Evolutionary conservation across 2,888 invertebrate genomes (phyloP), one percentile per base, ranked within the genome.

Genomic region (Callyntrura guangdongensis): DNA sequence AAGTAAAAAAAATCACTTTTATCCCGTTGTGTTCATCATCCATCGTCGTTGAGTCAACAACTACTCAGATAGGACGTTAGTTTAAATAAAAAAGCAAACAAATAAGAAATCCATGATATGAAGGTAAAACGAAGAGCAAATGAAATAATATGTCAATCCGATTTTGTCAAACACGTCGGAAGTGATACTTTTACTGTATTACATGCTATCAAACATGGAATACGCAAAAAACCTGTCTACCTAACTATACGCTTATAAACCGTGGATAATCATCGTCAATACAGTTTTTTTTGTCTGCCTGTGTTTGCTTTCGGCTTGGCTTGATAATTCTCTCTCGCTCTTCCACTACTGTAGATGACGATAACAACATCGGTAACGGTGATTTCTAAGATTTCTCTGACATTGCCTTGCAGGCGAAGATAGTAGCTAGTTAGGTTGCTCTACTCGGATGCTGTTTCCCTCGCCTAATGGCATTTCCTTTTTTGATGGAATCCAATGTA

Each of bases 131-230:
- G 64, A 64, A 64, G 22, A 64, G 45, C 36, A 86, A 90, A 90
- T 90, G 90, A 85, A 86, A 90, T 90, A 90, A 90, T 90, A 86
- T 59, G 81, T 67, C 90, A 90, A 90, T 90, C 86, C 90, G 90
- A 90, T 90, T 90, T 90, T 67, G 86, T 90, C 90, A 90, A 69
- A 90, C 72, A 81, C 90, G 72, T 69, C 90, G 90, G 86, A 89
- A 89, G 89, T 89, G 89, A 83, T 83, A 89, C 64, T 83, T 83
- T 88, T 87, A 67, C 61, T 67, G 45, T 12, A 64, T 45, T 82
- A 82, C n/a, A 17, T 20, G 59, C 64, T 64, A 64, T 67, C 45
- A 45, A 20, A 27, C 1, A 12, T 20, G 72, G n/a, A n/a, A n/a
- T n/a, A n/a, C n/a, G 5, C n/a, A 53, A 53, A 53, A 45, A 14